Evolutionary conservation across 2,888 invertebrate species (phyloP).

Genomic region (Drosophila histrio): DNA sequence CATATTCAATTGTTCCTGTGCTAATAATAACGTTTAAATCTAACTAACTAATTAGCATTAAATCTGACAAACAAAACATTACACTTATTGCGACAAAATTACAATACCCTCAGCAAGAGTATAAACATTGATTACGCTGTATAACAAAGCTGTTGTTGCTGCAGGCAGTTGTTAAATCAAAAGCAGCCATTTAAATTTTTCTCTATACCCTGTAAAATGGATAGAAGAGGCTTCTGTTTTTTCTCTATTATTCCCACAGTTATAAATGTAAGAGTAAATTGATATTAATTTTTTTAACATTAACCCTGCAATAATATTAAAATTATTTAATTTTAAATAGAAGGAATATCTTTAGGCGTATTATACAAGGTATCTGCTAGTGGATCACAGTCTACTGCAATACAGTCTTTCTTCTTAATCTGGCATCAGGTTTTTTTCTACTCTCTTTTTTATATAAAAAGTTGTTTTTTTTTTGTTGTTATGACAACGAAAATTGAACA

Average conservation of each 20-base stretch:
- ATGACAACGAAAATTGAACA: constrained; percentile 62
- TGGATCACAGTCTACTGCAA: not conserved
- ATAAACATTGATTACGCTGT: constrained; percentile 51
- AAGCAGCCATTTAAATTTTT: constrained; percentile 32
- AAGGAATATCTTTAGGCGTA: too few species aligned
- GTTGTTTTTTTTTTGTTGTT: constrained; percentile 59
- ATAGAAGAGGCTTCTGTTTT: not conserved
- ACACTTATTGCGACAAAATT: not conserved
- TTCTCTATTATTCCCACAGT: too few species aligned
- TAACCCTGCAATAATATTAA: too few species aligned
- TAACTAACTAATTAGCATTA: too few species aligned
- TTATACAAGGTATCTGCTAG: not conserved
- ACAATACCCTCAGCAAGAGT: not conserved
- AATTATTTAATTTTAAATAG: too few species aligned
- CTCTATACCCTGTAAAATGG: constrained; percentile 9
- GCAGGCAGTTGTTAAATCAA: constrained; percentile 76
- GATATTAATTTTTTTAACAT: too few species aligned
- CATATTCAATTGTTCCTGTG: too few species aligned
- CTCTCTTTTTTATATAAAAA: constrained; percentile 58
- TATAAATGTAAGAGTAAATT: too few species aligned
- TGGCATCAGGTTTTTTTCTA: constrained; percentile 28
- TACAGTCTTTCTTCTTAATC: constrained; percentile 11
- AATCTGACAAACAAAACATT: too few species aligned
- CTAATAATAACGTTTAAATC: too few species aligned
- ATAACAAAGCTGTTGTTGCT: constrained; percentile 31